Evolutionary conservation across 2,113 vertebrate species (phyloP), one percentile per base, ranked within the genome.

Genomic region (Poeciliopsis prolifica): DNA sequence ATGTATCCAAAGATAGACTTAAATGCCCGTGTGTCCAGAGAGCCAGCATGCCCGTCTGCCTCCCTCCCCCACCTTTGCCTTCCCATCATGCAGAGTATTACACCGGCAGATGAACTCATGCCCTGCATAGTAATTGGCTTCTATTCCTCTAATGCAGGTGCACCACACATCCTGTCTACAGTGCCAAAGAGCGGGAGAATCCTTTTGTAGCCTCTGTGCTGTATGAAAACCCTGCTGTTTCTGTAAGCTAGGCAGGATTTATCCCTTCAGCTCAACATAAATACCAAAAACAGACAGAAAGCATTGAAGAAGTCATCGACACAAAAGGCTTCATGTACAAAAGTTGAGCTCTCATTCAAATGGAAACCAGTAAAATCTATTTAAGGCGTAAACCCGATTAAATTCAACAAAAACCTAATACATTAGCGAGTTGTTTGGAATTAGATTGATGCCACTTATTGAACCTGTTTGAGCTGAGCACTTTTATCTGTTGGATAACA

Each of bases 381-480:
- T n/a, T 40, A 63, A 69, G 44, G 35, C 61, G 51, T 7, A 64
- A 69, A 44, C 7, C 33, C 17, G 61, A 87, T 74, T 33, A 31
- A 70, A 86, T 87, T 85, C 70, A 0, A 28, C 35, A 77, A 74
- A 83, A 85, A 74, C 79, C 75, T 65, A 54, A 74, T 77, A 60
- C 73, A 60, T 64, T 72, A 17, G 33, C 65, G 70, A 62, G 62
- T 15, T 33, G 13, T 64, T 64, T 66, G 58, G 67, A 86, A 86
- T 86, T 48, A 80, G 74, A 87, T 75, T 61, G 69, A 77, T 77
- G 72, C 73, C 80, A 80, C 78, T 87, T 61, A 83, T 77, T 67
- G 70, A 61, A 65, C 65, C 67, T 37, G 81, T 66, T 65, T 71
- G 77, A 35, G 29, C 82, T 80, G 51, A 37, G 78, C 65, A 67